A percentile compares a stretch with the other conserved stretches of the same genome.
phyloP scores from a whole-genome alignment of 1,140 invertebrate genomes.

The Scaptomyza graminum region DNA sequence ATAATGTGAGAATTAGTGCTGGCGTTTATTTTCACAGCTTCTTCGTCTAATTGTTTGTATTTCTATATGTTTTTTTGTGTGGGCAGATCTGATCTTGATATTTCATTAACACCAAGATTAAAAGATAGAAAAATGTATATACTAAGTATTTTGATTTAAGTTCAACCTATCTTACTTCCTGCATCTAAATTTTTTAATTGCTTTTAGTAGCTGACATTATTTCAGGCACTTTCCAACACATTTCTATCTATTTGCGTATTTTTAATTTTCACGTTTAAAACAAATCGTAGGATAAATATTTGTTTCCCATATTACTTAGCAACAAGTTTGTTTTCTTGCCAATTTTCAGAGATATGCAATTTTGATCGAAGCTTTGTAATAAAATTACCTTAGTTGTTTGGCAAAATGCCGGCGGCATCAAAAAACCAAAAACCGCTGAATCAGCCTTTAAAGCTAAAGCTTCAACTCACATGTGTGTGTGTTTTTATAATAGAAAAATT shows the following conservation, averaged over 20 bases:
- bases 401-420: slow-evolving; percentile 28
- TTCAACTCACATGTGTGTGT: not conserved
- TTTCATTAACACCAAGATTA: slow-evolving; percentile 50
- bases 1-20: slow-evolving; percentile 53
- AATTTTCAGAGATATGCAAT: slow-evolving; percentile 24
- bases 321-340: slow-evolving; percentile 31
- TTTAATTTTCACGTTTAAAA: no score
- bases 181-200: slow-evolving; percentile 31
- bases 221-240: no score
- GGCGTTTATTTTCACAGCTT: slow-evolving; percentile 16
- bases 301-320: not conserved
- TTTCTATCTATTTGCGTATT: no score
- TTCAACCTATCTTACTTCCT: slow-evolving; percentile 25
- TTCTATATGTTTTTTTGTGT: slow-evolving; percentile 1
- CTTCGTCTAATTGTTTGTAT: not conserved
- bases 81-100: slow-evolving; percentile 40
- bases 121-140: slow-evolving; percentile 9
- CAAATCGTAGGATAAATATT: slow-evolving; percentile 23
- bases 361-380: not conserved
- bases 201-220: not conserved
- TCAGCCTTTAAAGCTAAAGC: slow-evolving; percentile 30
- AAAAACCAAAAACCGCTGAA: slow-evolving; percentile 31
- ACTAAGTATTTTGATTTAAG: slow-evolving; percentile 16
- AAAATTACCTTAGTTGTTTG: slow-evolving; percentile 11
- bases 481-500: slow-evolving; percentile 31